A percentile compares a stretch with the other conserved stretches of the same genome.
These are phyloP conservation scores for Neoaliturus tenellus DNA, from an alignment of 2,888 invertebrate genomes.

Conservation along the genomic window DNA sequence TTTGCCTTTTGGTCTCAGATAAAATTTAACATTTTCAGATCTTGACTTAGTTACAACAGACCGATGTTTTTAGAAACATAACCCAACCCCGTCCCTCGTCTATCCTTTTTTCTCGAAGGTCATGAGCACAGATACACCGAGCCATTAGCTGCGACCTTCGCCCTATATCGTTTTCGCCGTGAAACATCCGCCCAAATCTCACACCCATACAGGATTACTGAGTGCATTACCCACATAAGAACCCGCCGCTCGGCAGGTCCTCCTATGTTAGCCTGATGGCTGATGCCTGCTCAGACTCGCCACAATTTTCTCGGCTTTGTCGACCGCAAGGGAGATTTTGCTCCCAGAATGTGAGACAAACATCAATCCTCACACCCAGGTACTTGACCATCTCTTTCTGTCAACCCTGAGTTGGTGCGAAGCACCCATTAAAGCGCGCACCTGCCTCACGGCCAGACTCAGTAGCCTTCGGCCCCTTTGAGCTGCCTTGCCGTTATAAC, in stretches of 20 bases:
- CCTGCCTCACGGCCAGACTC: constrained; percentile 61
- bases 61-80: too few species aligned
- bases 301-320: constrained; percentile 60
- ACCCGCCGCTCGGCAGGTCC: constrained; percentile 59
- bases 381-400: constrained; percentile 42
- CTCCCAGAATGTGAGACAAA: constrained; percentile 57
- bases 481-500: constrained; percentile 59
- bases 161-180: constrained; percentile 57
- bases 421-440: constrained; percentile 55
- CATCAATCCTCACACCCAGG: constrained; percentile 60
- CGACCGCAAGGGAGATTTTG: constrained; percentile 60
- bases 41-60: too few species aligned
- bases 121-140: too few species aligned
- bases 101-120: too few species aligned
- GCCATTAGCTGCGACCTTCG: constrained; percentile 57
- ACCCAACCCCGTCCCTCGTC: too few species aligned
- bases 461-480: constrained; percentile 48
- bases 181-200: constrained; percentile 59
- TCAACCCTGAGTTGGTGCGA: constrained; percentile 57
- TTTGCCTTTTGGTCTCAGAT: too few species aligned
- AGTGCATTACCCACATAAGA: constrained; percentile 60
- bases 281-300: constrained; percentile 62
- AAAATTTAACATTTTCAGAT: too few species aligned
- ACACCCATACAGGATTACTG: constrained; percentile 63
- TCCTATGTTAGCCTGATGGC: constrained; percentile 63